phyloP scores from a whole-genome alignment of 2,113 vertebrate species.

The Salminus brasiliensis region DNA sequence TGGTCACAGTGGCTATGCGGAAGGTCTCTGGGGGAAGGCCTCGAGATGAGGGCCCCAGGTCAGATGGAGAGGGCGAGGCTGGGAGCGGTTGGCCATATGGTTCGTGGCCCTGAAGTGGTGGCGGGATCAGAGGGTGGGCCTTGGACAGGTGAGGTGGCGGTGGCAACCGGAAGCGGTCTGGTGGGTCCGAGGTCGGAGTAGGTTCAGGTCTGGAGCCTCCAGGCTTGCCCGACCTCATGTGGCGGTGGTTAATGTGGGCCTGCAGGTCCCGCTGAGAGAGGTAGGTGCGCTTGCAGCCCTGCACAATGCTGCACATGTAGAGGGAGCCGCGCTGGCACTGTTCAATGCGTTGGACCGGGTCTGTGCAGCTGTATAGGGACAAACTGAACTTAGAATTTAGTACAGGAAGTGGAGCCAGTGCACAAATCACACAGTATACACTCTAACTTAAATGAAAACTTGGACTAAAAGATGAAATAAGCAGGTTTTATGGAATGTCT shows the following conservation, averaged over 20 bases:
- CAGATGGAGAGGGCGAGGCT: constrained; percentile 73
- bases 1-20: constrained; percentile 88
- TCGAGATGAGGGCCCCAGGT: constrained; percentile 74
- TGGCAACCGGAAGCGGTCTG: constrained; percentile 91
- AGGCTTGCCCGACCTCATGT: constrained; percentile 90
- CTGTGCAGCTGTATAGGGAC: constrained; percentile 86
- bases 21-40: constrained; percentile 90
- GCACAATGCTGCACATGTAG: constrained; percentile 97
- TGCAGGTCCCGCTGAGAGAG: constrained; percentile 97
- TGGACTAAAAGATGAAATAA: not conserved
- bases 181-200: constrained; percentile 75
- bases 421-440: not conserved
- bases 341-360: constrained; percentile 95
- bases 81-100: constrained; percentile 85
- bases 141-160: constrained; percentile 85
- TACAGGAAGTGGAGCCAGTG: constrained; percentile 48
- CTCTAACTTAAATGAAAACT: not conserved
- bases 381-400: constrained; percentile 67
- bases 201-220: constrained; percentile 81
- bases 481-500: no score
- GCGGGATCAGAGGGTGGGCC: constrained; percentile 88
- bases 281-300: constrained; percentile 97
- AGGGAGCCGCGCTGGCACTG: constrained; percentile 94
- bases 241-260: constrained; percentile 98
- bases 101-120: constrained; percentile 87